Base-by-base conservation (phyloP, 2,113 vertebrate genomes). In the Hippocampus guttulatus region DNA sequence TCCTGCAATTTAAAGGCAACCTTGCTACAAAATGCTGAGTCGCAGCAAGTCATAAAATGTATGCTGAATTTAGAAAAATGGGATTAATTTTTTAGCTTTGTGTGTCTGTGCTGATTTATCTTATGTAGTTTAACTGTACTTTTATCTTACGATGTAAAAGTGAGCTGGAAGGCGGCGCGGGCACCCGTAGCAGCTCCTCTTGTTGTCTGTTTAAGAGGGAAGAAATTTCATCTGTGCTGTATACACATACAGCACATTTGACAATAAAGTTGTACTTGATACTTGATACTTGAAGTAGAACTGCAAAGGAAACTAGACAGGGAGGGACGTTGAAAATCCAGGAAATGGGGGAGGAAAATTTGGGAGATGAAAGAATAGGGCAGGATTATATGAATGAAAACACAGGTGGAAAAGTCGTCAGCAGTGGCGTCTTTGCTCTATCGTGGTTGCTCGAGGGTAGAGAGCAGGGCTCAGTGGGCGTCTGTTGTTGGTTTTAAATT, bases 391-490 rank as follows among this genome's bases (percentile, higher is more conserved):
- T 63, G 73, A 77, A 76, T 81, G 15, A 83, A 78, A 73, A 76
- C 11, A 7, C 84, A 88, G 61, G 65, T 81, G 85, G 87, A 86
- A 84, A 89, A 84, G 78, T 88, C 67, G 82, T 89, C 64, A 85
- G 25, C 87, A 88, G 86, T 84, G 88, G 85, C 18, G 78, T 83
- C 81, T 82, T 85, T 64, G 3, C 76, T 72, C 77, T 75, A 71
- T 77, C 67, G 63, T 67, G 70, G 79, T 81, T 78, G 80, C 77
- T 73, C 21, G 3, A 81, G 84, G 83, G 85, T 69, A 77, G n/a
- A 69, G 74, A 80, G 78, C 71, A 74, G 63, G 75, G 83, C 81
- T 83, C 81, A 84, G 85, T 88, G 84, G 85, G 86, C 79, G 78
- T 30, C 74, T 67, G 74, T 70, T 25, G 58, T 69, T 77, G 81